Evolutionary conservation across 2,113 vertebrate species (phyloP).

Genomic region (Chunga burmeisteri): DNA sequence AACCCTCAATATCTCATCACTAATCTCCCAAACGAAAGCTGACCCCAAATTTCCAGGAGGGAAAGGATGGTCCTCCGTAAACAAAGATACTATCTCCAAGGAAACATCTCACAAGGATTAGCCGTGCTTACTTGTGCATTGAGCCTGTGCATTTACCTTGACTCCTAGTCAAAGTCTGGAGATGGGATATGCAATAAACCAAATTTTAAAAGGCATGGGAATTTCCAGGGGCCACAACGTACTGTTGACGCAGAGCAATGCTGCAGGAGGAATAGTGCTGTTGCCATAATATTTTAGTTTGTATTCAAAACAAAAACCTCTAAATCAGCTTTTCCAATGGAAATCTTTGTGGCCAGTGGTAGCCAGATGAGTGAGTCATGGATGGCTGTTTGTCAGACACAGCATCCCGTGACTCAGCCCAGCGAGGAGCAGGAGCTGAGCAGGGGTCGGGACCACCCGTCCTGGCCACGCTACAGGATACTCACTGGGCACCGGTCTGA

Average conservation of each 20-base stretch:
- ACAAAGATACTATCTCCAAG: not conserved
- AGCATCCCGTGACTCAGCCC: not conserved
- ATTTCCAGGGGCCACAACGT: not conserved
- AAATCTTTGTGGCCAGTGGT: not conserved
- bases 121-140: not conserved
- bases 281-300: not conserved
- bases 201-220: not conserved
- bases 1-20: not conserved
- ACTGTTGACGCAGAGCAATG: fast-evolving
- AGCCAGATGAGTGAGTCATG: not conserved
- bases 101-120: not conserved
- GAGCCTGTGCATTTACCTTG: not conserved
- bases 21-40: not conserved
- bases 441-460: fast-evolving
- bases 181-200: not conserved
- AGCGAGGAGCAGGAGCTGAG: not conserved
- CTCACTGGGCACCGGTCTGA: slow-evolving; percentile 95
- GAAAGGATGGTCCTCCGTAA: not conserved
- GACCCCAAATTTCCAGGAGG: not conserved
- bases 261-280: not conserved
- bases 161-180: not conserved
- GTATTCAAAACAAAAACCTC: not conserved
- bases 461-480: not conserved
- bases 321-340: not conserved
- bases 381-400: not conserved